A percentile compares a stretch with the other conserved stretches of the same genome.
Evolutionary conservation across 2,888 invertebrate species (phyloP).

Genomic region (Eledone cirrhosa): DNA sequence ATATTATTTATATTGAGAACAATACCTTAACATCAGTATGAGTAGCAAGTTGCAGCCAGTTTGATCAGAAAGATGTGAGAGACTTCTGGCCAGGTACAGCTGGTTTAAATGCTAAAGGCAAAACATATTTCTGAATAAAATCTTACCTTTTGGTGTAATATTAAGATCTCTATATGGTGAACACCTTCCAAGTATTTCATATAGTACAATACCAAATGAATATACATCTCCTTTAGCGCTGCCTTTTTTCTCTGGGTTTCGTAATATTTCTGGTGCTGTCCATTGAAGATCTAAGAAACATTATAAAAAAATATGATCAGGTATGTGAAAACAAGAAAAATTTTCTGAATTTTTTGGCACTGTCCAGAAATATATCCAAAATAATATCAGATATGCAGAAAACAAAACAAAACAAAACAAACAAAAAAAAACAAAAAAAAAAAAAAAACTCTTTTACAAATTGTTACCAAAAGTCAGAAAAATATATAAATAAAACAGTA

Average conservation of each 20-base stretch:
- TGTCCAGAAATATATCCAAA: no score
- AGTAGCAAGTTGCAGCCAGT: no score
- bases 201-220: slow-evolving; percentile 73
- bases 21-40: no score
- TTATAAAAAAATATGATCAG: not conserved
- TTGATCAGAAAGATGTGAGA: no score
- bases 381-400: no score
- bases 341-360: not conserved
- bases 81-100: no score
- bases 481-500: no score
- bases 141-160: slow-evolving; percentile 83
- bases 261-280: slow-evolving; percentile 34
- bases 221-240: slow-evolving; percentile 78
- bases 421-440: not conserved
- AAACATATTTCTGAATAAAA: no score
- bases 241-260: slow-evolving; percentile 68
- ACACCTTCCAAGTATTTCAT: slow-evolving; percentile 64
- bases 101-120: no score
- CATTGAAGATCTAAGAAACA: slow-evolving; percentile 46
- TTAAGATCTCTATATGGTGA: slow-evolving; percentile 71
- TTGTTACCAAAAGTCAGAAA: not conserved
- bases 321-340: not conserved
- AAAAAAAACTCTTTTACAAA: not conserved
- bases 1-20: no score
- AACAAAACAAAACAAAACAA: not conserved